Evolutionary conservation across 2,888 invertebrate genomes (phyloP).

Genomic region (Hermaeophaga mercurialis): DNA sequence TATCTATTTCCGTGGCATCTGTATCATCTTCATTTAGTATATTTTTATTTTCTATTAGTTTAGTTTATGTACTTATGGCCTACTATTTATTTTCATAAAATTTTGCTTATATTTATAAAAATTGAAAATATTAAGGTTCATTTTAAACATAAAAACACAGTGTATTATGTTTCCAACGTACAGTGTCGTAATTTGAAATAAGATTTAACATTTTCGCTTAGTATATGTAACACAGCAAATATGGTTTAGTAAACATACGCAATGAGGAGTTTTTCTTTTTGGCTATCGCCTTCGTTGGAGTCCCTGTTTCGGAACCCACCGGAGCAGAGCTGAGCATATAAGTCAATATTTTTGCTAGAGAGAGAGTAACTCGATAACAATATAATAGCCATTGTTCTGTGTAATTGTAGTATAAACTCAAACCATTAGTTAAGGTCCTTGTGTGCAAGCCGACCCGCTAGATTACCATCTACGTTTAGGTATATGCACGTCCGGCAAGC

Average conservation of each 20-base stretch:
- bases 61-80: too few relatives aligned
- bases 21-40: too few relatives aligned
- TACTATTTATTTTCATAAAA: too few relatives aligned
- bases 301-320: constrained; percentile 15
- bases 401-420: constrained; percentile 56
- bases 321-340: constrained; percentile 39
- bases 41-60: too few relatives aligned
- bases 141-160: too few relatives aligned
- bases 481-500: constrained; percentile 7
- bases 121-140: too few relatives aligned
- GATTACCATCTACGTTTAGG: constrained; percentile 48
- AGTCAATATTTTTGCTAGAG: constrained; percentile 57
- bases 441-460: constrained; percentile 32
- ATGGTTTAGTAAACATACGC: not conserved
- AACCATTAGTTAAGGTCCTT: constrained; percentile 54
- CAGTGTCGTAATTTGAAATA: too few relatives aligned
- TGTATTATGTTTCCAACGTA: too few relatives aligned
- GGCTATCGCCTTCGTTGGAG: constrained; percentile 1
- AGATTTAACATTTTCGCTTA: too few relatives aligned
- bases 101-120: too few relatives aligned
- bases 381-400: constrained; percentile 58
- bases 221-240: too few relatives aligned
- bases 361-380: constrained; percentile 56
- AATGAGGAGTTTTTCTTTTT: constrained; percentile 2
- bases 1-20: too few relatives aligned